A percentile compares a stretch with the other conserved stretches of the same genome.
phyloP scores from a whole-genome alignment of 2,113 vertebrate genomes.

The Fregata magnificens region DNA sequence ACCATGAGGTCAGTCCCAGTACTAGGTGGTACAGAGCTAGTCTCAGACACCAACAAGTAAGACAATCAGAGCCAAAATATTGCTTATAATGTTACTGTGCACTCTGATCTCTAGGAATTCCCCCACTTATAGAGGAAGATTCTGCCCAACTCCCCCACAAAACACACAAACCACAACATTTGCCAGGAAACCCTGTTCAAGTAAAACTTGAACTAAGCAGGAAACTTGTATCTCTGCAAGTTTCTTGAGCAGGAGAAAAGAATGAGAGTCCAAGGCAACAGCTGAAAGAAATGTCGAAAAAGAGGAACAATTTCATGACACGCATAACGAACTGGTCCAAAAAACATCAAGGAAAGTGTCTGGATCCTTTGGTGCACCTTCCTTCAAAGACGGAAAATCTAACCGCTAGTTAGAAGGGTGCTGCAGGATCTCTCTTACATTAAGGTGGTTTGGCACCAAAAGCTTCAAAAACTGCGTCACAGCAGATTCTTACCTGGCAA shows the following conservation, averaged over 20 bases:
- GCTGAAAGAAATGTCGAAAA: neutral
- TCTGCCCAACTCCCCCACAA: neutral
- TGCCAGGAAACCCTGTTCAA: neutral
- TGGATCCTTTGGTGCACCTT: neutral
- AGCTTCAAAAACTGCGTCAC: neutral
- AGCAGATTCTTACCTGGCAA: constrained; percentile 86
- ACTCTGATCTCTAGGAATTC: neutral
- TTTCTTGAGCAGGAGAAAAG: neutral
- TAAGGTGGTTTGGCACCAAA: neutral
- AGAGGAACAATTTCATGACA: neutral
- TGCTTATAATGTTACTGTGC: neutral
- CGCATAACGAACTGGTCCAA: neutral
- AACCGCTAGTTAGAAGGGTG: accelerated
- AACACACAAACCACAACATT: neutral
- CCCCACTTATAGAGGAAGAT: neutral
- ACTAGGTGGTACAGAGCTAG: neutral
- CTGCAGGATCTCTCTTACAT: neutral
- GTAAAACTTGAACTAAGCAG: neutral
- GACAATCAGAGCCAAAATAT: neutral
- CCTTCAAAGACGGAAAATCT: neutral
- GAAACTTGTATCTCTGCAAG: neutral
- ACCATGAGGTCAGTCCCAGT: neutral
- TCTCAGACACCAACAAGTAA: neutral
- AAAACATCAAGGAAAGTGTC: accelerated
- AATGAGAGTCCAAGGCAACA: neutral